Evolutionary conservation across 2,888 invertebrate genomes (phyloP).

Genomic region (Therioaphis trifolii): DNA sequence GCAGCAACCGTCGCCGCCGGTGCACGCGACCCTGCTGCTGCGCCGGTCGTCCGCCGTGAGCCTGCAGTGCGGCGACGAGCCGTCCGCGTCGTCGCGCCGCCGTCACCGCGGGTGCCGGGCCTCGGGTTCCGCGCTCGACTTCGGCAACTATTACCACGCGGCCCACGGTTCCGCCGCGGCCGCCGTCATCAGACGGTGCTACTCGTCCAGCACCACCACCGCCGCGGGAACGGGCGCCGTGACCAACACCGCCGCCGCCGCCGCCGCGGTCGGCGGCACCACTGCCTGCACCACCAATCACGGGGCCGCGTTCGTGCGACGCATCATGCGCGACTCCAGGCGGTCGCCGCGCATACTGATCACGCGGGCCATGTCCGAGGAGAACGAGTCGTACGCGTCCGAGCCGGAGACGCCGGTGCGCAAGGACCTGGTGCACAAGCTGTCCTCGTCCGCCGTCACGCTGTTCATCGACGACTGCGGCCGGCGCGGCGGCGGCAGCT

Average conservation of each 20-base stretch:
- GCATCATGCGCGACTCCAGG: slow-evolving; percentile 67
- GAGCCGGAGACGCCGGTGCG: slow-evolving; percentile 65
- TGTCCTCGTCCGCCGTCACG: slow-evolving; percentile 64
- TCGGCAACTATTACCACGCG: slow-evolving; percentile 54
- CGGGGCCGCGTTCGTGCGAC: slow-evolving; percentile 31
- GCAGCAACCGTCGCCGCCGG: not conserved
- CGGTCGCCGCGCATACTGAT: slow-evolving; percentile 79
- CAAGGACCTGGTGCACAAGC: slow-evolving; percentile 59
- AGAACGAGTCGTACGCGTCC: slow-evolving; percentile 71
- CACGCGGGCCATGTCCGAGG: slow-evolving; percentile 80
- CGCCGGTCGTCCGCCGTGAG: slow-evolving; percentile 67
- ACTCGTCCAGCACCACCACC: slow-evolving; percentile 32
- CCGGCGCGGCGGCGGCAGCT: not conserved
- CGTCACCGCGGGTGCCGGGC: no score
- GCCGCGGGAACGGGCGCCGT: slow-evolving; percentile 2
- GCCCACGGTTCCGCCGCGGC: not conserved
- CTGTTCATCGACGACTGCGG: slow-evolving; percentile 63
- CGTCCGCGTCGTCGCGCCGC: no score
- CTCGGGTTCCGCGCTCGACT: no score
- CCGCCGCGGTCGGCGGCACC: slow-evolving; percentile 31
- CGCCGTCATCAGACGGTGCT: slow-evolving; percentile 33
- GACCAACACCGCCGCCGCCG: no score
- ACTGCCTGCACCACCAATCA: slow-evolving; percentile 68
- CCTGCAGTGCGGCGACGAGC: no score
- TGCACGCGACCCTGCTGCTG: slow-evolving; percentile 67